Base-by-base conservation (phyloP, 1,140 invertebrate species). In the Zaprionus tsacasi region DNA sequence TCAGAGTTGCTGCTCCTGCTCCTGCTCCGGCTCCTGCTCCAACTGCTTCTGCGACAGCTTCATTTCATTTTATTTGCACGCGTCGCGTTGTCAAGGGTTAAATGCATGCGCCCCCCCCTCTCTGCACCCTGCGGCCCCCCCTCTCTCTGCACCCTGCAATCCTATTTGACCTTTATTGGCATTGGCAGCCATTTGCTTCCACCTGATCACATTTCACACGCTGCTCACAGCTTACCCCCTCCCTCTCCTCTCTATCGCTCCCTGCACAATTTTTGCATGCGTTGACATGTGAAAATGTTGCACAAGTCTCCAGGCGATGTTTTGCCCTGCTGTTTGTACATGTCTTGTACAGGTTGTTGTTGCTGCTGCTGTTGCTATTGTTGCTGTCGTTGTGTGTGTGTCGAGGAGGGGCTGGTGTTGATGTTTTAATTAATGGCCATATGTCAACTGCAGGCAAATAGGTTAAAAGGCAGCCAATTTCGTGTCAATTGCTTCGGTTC, bases 251-350 rank as follows among this genome's bases (percentile, higher is more conserved):
- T 10, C 0, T 6, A 30, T n/a, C n/a, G 10, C n/a, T 33, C 15
- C 43, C 52, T 54, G 43, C 36, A 74, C 67, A 58, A 74, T 79
- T 82, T 82, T 83, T 82, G 81, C 76, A 82, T 83, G 77, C 81
- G 81, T 83, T 83, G 81, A 83, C 81, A 83, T 83, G 81, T 78
- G 81, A 83, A 83, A 83, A 83, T 83, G 77, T 83, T 83, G 81
- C 65, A 36, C 81, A 83, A 80, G 73, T 83, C 81, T 83, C 77
- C 61, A 67, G 81, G 81, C 81, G 68, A 76, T 82, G 65, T 79
- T 82, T 82, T 81, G 68, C 54, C 17, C 3, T 70, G 45, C 63
- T 66, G 59, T 68, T 63, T 78, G 45, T 55, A 57, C 57, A 70
- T 70, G 71, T 63, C 58, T 63, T 75, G 17, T 63, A 55, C 52